phyloP scores from a whole-genome alignment of 2,888 invertebrate species.

The Drosophila kuntzei region DNA sequence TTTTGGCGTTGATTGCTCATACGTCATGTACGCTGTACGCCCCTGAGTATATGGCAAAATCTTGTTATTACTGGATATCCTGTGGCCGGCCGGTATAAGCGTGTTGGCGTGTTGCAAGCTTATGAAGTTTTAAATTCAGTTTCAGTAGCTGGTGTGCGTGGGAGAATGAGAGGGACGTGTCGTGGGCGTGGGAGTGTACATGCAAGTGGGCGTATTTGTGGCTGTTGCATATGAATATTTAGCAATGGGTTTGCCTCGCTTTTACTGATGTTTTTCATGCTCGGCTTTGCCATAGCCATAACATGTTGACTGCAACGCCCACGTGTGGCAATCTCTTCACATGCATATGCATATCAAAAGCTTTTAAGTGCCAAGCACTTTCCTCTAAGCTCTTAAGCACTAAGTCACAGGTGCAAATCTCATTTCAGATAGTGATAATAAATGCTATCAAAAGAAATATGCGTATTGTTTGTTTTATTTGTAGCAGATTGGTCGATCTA shows the following conservation, averaged over 20 bases:
- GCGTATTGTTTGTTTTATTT: background rate
- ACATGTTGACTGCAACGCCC: slow-evolving; percentile 22
- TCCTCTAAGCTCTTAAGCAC: slow-evolving; percentile 45
- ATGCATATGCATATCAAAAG: slow-evolving; percentile 52
- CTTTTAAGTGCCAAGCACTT: slow-evolving; percentile 54
- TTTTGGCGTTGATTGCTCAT: slow-evolving; percentile 23
- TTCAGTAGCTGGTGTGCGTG: slow-evolving; percentile 6
- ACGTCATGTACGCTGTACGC: slow-evolving; percentile 27
- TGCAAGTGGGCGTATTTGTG: background rate
- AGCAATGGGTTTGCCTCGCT: slow-evolving; percentile 13
- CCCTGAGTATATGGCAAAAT: slow-evolving; percentile 34
- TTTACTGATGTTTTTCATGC: background rate
- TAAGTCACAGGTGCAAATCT: slow-evolving; percentile 30
- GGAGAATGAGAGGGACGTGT: background rate
- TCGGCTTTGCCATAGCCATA: slow-evolving; percentile 9
- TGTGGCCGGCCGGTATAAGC: slow-evolving; percentile 3
- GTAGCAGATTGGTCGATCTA: background rate
- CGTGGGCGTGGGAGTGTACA: background rate
- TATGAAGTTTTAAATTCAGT: slow-evolving; percentile 15
- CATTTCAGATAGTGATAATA: slow-evolving; percentile 1
- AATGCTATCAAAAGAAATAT: background rate
- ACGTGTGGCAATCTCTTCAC: slow-evolving; percentile 24
- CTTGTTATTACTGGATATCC: slow-evolving; percentile 52
- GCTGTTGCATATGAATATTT: slow-evolving; percentile 31
- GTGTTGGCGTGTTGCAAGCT: slow-evolving; percentile 16